These are phyloP conservation scores for Erpornis zantholeuca DNA, from an alignment of 2,113 vertebrate genomes.

Conservation along the genomic window DNA sequence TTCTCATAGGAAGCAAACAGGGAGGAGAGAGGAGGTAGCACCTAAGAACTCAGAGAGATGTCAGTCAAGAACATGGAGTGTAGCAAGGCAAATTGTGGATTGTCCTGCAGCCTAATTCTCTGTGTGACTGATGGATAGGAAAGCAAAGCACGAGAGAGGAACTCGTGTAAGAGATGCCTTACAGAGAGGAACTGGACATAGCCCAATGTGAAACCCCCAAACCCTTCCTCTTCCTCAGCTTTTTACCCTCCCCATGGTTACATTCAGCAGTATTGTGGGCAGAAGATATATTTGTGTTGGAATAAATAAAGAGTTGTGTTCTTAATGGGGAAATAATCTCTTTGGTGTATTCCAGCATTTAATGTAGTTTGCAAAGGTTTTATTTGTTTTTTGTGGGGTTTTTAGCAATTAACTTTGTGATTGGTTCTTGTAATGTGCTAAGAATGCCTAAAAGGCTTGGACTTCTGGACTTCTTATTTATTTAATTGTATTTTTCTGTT, in stretches of 20 bases:
- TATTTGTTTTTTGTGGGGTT: background rate
- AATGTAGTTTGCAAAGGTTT: background rate
- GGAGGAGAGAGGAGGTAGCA: background rate
- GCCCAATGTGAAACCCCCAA: background rate
- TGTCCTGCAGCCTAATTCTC: background rate
- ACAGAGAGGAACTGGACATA: background rate
- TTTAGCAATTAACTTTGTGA: background rate
- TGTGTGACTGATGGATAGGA: background rate
- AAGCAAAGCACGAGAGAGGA: background rate
- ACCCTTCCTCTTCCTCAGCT: background rate
- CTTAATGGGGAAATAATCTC: background rate
- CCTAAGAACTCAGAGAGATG: background rate
- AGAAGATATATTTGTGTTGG: background rate
- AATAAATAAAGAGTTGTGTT: background rate
- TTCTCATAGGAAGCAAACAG: fast-evolving
- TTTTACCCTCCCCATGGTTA: background rate
- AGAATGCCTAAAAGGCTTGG: background rate
- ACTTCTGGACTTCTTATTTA: background rate
- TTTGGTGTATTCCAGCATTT: background rate
- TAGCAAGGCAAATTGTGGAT: background rate
- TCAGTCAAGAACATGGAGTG: background rate
- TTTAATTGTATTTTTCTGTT: background rate
- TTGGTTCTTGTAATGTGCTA: background rate
- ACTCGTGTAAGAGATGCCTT: background rate
- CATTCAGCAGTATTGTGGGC: background rate